Evolutionary conservation across 37 sponge, comb jelly and placozoan genomes (phyloP).

Genomic region (Haliclona indistincta): DNA sequence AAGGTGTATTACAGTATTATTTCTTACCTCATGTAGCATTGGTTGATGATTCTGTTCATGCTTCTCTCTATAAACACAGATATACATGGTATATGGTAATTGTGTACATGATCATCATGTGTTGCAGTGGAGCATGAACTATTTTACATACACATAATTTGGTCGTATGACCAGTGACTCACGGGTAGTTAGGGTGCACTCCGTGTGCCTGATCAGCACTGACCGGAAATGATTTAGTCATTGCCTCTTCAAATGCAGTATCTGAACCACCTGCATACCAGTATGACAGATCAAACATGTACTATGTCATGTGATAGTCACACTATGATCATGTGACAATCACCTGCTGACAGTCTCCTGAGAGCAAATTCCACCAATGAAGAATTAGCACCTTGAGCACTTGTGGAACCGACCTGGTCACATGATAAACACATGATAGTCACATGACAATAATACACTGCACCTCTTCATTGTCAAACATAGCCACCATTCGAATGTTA

Average conservation of each 20-base stretch:
- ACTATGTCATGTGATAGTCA: not conserved
- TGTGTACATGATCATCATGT: too few relatives aligned
- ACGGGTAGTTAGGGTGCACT: conserved; percentile 94
- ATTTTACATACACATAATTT: not conserved
- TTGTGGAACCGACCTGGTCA: conserved; percentile 78
- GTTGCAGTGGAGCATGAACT: not conserved
- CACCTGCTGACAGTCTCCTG: conserved; percentile 65
- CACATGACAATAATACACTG: not conserved
- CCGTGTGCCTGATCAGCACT: conserved; percentile 97
- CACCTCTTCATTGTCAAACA: conserved; percentile 98
- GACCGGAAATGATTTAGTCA: conserved; percentile 90
- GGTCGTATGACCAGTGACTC: not conserved
- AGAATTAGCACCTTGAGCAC: conserved; percentile 92
- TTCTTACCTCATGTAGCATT: conserved; percentile 73
- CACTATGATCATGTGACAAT: too few relatives aligned
- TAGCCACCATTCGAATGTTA: conserved; percentile 71
- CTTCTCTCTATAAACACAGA: conserved; percentile 76
- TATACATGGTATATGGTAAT: too few relatives aligned
- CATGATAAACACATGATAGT: too few relatives aligned
- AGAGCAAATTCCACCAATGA: conserved; percentile 71
- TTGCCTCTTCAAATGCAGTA: conserved; percentile 76
- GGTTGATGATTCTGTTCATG: conserved; percentile 88
- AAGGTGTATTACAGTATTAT: too few relatives aligned
- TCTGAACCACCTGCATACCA: not conserved
- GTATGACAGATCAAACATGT: not conserved